Evolutionary conservation across 2,888 invertebrate species (phyloP).

Genomic region (Hartigia nigra): DNA sequence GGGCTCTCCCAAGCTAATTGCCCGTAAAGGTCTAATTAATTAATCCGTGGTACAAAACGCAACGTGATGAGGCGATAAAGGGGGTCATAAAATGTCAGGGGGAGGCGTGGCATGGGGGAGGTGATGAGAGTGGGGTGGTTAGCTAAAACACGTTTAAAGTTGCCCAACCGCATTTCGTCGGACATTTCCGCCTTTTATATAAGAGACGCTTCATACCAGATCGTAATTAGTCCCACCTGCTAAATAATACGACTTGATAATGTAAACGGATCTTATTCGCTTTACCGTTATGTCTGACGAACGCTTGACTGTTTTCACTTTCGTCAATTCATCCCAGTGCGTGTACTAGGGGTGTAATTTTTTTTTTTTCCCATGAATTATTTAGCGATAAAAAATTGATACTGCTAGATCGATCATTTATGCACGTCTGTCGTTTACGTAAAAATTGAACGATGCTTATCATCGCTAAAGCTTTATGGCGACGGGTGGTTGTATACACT

Average conservation of each 20-base stretch:
- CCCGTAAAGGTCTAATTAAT: slow-evolving; percentile 26
- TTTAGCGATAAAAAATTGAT: too few species aligned
- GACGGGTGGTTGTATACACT: too few species aligned
- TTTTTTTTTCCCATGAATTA: too few species aligned
- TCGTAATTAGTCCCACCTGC: neutral
- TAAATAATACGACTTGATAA: neutral
- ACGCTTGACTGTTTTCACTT: too few species aligned
- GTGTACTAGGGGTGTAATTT: neutral
- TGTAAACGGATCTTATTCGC: neutral
- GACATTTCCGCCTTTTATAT: neutral
- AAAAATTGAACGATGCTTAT: neutral
- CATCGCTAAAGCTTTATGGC: neutral
- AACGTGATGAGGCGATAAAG: slow-evolving; percentile 25
- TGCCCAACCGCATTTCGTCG: neutral
- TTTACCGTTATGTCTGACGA: neutral
- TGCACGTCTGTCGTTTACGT: neutral
- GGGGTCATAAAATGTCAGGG: slow-evolving; percentile 19
- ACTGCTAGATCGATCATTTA: neutral
- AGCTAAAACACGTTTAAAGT: slow-evolving; percentile 3
- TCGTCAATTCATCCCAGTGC: too few species aligned
- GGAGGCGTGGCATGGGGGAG: slow-evolving; percentile 8
- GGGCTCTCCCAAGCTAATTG: slow-evolving; percentile 19
- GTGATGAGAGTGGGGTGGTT: too few species aligned
- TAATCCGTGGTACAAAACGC: slow-evolving; percentile 26
- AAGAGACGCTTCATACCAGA: neutral